Conservation (phyloP, 2,797 vertebrate genomes). For the Enteromius trimaculatus region DNA sequence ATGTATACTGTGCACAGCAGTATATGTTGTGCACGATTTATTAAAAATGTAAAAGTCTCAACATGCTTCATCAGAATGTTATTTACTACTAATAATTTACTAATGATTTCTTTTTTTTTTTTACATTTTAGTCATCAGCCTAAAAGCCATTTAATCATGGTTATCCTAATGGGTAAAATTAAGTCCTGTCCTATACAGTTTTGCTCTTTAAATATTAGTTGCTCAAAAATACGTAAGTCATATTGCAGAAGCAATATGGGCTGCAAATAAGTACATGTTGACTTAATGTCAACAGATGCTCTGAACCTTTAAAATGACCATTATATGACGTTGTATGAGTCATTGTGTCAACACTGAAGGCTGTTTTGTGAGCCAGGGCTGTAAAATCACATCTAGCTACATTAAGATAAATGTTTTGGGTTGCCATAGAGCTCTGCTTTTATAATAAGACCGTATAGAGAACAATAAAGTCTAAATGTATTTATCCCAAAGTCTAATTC, state of each 20-base stretch:
- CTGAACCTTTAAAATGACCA: slow-evolving; percentile 11
- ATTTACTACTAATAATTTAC: not conserved
- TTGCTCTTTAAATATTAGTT: not conserved
- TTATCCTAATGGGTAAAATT: not conserved
- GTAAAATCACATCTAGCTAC: not conserved
- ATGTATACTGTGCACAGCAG: not conserved
- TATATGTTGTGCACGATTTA: not conserved
- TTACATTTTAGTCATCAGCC: not conserved
- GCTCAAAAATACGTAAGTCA: not conserved
- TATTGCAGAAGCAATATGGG: not conserved
- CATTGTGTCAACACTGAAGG: slow-evolving; percentile 19
- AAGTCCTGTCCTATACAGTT: not conserved
- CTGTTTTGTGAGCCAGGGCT: not conserved
- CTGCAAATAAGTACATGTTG: not conserved
- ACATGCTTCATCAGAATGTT: not conserved
- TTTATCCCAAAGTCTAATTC: not conserved
- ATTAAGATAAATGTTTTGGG: slow-evolving; percentile 14
- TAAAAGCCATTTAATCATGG: not conserved
- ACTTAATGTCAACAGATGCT: not conserved
- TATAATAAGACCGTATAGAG: not conserved
- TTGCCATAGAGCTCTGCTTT: slow-evolving; percentile 12
- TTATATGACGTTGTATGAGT: slow-evolving; percentile 1
- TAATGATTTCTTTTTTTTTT: not conserved
- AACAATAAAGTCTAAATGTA: slow-evolving; percentile 13
- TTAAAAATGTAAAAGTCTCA: not conserved